A percentile compares a stretch with the other conserved stretches of the same genome.
These are phyloP conservation scores for Lophura nycthemera DNA, from an alignment of 2,113 vertebrate genomes.

Conservation along the genomic window DNA sequence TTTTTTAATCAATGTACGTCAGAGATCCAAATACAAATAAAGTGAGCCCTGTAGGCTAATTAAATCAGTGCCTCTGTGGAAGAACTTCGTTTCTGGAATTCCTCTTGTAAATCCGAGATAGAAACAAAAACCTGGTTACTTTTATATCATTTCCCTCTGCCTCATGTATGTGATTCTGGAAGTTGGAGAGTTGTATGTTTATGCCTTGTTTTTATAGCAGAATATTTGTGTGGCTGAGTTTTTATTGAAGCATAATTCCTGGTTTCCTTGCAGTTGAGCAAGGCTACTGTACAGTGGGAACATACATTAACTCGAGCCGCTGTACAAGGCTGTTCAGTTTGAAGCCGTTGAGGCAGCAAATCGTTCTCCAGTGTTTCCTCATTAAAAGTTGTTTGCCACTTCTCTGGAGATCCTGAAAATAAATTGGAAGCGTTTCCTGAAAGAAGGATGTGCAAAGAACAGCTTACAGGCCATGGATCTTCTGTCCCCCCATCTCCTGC, in stretches of 20 bases:
- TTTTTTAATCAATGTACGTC: conserved; percentile 12
- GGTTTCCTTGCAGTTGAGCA: conserved; percentile 50
- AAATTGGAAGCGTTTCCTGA: background rate
- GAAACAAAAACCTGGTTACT: conserved; percentile 69
- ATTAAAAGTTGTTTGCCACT: background rate
- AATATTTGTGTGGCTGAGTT: conserved; percentile 59
- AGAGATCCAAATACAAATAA: conserved; percentile 35
- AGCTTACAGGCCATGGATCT: background rate
- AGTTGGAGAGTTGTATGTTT: conserved; percentile 50
- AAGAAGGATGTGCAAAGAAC: background rate
- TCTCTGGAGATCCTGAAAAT: background rate
- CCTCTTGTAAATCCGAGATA: conserved; percentile 63
- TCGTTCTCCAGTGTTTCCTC: conserved; percentile 26
- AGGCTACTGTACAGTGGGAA: conserved; percentile 26
- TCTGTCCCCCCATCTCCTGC: background rate
- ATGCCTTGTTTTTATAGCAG: conserved; percentile 55
- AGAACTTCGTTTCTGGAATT: conserved; percentile 69
- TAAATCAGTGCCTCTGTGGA: conserved; percentile 61
- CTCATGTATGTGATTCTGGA: conserved; percentile 12
- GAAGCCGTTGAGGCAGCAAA: background rate
- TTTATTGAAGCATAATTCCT: conserved; percentile 63
- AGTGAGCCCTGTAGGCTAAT: conserved; percentile 44
- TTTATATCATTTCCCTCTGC: conserved; percentile 57
- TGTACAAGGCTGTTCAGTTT: conserved; percentile 22
- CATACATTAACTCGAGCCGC: background rate